phyloP scores from a whole-genome alignment of 2,888 invertebrate species.

The Micropterix aruncella region DNA sequence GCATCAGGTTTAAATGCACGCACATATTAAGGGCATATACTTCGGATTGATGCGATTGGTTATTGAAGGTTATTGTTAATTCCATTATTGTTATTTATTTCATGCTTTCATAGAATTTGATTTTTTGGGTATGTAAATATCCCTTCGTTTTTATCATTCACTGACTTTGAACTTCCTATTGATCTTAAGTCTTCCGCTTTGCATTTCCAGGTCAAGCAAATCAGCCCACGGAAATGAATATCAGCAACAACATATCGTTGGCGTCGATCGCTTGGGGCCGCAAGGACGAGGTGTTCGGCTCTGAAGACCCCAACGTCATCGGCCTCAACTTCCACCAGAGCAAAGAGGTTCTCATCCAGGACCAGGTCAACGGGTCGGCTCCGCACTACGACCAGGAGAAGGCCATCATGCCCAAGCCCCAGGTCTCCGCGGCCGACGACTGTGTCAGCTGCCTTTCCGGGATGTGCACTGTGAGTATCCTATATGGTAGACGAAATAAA shows the following conservation, averaged over 20 bases:
- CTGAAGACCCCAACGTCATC: slow-evolving; percentile 75
- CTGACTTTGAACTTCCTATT: too few species aligned
- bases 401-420: too few species aligned
- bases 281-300: slow-evolving; percentile 69
- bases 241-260: slow-evolving; percentile 64
- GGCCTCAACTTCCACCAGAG: slow-evolving; percentile 85
- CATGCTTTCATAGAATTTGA: too few species aligned
- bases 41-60: too few species aligned
- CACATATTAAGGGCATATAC: too few species aligned
- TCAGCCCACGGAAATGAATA: slow-evolving; percentile 44
- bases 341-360: slow-evolving; percentile 74
- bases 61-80: too few species aligned
- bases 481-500: too few species aligned
- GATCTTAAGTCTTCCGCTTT: too few species aligned
- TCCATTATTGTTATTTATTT: too few species aligned
- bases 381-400: not conserved
- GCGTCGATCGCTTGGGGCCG: slow-evolving; percentile 72
- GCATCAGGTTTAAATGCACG: too few species aligned
- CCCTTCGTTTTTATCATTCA: too few species aligned
- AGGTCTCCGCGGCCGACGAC: not conserved
- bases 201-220: slow-evolving; percentile 44
- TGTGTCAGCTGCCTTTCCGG: not conserved
- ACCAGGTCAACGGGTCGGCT: slow-evolving; percentile 44
- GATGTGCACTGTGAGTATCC: not conserved
- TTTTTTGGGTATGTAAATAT: too few species aligned